Evolutionary conservation across 23 tunicate species (phyloP).

Genomic region (Aplidium turbinatum): DNA sequence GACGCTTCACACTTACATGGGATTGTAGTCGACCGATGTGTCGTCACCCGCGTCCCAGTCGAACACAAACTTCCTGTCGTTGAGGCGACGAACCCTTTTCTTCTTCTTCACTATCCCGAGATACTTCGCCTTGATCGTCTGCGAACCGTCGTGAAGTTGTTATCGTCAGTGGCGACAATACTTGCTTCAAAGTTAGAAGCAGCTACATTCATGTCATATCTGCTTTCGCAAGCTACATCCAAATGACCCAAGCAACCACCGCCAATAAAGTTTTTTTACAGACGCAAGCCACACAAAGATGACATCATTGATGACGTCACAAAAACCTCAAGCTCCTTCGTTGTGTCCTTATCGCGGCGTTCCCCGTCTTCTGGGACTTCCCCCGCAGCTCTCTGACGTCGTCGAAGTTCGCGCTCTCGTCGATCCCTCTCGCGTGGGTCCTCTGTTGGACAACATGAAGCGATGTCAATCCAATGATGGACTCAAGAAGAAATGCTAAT

Average conservation of each 20-base stretch:
- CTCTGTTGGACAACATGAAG: no score
- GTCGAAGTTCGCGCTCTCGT: conserved; percentile 84
- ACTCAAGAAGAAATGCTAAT: no score
- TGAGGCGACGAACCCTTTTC: conserved; percentile 86
- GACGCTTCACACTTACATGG: conserved; percentile 55
- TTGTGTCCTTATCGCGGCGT: conserved; percentile 77
- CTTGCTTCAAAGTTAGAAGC: no score
- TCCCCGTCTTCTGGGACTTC: conserved; percentile 49
- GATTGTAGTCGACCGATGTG: conserved; percentile 95
- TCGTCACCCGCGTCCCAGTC: conserved; percentile 99
- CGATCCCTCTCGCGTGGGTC: conserved; percentile 83
- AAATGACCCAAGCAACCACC: no score
- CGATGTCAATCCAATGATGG: no score
- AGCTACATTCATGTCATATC: no score
- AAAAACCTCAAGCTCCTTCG: conserved; percentile 80
- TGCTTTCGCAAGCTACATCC: no score
- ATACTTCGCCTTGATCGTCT: conserved; percentile 96
- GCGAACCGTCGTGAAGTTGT: neutral
- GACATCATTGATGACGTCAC: no score
- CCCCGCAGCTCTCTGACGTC: conserved; percentile 64
- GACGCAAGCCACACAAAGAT: no score
- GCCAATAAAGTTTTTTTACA: no score
- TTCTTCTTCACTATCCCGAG: conserved; percentile 92
- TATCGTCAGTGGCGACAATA: no score
- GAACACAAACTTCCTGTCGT: conserved; percentile 99